phyloP scores from a whole-genome alignment of 2,113 vertebrate genomes.

The Thinocorus orbignyianus region DNA sequence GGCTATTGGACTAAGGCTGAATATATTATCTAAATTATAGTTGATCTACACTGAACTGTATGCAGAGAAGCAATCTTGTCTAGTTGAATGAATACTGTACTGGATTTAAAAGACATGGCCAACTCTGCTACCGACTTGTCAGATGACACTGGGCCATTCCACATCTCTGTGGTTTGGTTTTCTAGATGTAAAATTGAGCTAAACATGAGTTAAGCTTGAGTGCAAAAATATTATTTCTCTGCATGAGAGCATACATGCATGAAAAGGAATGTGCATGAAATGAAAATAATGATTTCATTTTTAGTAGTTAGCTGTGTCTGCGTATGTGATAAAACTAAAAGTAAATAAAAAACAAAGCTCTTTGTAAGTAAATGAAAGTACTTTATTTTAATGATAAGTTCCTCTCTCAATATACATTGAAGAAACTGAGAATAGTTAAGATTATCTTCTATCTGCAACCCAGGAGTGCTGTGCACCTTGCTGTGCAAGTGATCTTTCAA shows the following conservation, averaged over 20 bases:
- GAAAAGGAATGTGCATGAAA: not conserved
- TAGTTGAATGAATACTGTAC: not conserved
- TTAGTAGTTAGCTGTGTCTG: not conserved
- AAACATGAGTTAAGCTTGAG: not conserved
- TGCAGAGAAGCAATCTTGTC: not conserved
- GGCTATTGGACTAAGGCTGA: not conserved
- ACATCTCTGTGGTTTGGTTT: not conserved
- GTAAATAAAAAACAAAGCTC: not conserved
- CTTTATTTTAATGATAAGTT: not conserved
- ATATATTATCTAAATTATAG: not conserved
- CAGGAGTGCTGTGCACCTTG: rapidly evolving
- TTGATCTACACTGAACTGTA: not conserved
- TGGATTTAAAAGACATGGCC: not conserved
- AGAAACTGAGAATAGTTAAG: not conserved
- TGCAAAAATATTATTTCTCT: not conserved
- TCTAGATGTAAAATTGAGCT: not conserved
- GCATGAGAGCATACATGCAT: not conserved
- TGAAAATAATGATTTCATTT: not conserved
- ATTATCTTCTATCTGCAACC: not conserved
- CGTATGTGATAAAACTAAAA: not conserved
- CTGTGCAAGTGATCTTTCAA: not conserved
- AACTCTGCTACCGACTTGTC: not conserved
- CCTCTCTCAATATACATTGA: not conserved
- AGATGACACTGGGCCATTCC: not conserved
- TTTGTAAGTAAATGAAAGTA: not conserved